Evolutionary conservation across 2,797 vertebrate genomes (phyloP).

Genomic region (Limnodromus scolopaceus): DNA sequence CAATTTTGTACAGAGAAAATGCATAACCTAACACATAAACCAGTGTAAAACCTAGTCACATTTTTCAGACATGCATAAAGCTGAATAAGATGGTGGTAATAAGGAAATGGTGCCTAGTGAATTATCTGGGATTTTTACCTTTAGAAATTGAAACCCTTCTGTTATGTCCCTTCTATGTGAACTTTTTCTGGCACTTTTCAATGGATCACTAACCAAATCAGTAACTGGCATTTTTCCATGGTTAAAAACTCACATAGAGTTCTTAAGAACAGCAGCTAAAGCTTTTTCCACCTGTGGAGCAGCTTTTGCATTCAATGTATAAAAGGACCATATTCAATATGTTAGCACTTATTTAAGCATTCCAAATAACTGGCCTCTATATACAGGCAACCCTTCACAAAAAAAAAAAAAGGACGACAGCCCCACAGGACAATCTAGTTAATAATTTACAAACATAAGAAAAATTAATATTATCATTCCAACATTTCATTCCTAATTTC

Average conservation of each 20-base stretch:
- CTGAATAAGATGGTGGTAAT: not conserved
- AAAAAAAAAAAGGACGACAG: not conserved
- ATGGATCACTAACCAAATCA: not conserved
- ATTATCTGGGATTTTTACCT: not conserved
- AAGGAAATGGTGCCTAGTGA: not conserved
- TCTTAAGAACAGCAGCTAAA: not conserved
- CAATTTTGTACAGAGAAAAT: not conserved
- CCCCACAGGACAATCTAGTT: not conserved
- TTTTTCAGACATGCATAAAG: not conserved
- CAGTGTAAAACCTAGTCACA: not conserved
- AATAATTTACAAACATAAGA: not conserved
- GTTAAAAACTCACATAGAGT: not conserved
- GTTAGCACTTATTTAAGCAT: not conserved
- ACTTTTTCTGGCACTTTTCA: not conserved
- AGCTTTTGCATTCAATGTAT: not conserved
- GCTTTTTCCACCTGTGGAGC: not conserved
- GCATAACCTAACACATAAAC: not conserved
- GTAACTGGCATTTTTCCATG: not conserved
- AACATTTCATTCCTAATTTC: not conserved
- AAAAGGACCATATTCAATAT: not conserved
- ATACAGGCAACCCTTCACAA: not conserved
- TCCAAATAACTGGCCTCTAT: not conserved
- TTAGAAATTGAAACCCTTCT: not conserved
- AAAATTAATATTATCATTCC: not conserved
- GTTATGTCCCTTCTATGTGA: fast-evolving